Base-by-base conservation (phyloP, 2,888 invertebrate species). In the Ctenicera cuprea region DNA sequence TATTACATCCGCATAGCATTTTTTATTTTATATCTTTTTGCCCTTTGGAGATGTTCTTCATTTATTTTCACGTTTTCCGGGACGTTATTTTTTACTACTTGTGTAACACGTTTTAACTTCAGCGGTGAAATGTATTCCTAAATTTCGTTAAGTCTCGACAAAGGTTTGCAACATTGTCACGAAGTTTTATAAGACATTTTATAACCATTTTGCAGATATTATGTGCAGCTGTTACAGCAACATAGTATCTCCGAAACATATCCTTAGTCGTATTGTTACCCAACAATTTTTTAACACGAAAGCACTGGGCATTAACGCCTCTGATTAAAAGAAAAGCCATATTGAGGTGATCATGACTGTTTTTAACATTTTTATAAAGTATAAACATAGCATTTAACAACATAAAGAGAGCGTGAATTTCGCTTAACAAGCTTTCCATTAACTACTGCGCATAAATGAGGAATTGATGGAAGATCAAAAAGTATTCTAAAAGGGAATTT, bases 1-100 rank as follows among this genome's bases (percentile, higher is more conserved):
- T 75, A 75, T 75, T 66, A 73, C 54, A 63, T 75, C 71, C 59
- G 59, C 37, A 74, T 71, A 74, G 61, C 65, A 74, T 71, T 74
- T 70, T 73, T 65, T 59, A 66, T 70, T 70, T 66, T 71, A 74
- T 67, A 70, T 74, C 61, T 54, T 57, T 71, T 74, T 65, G 54
- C 71, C 66, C 26, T 52, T 74, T 73, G 65, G 62, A 62, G 63
- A 67, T 50, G 61, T 66, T 66, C 30, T 70, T 74, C 66, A 70
- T 74, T 74, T 74, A 71, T 70, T 66, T 74, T 62, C 43, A 66
- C 68, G 63, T 67, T 73, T 68, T 71, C 52, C 48, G 48, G 37
- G 43, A 63, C 45, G 62, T 70, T 70, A 70, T 70, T 63, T 70
- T 70, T 70, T 70, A 63, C 52, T 70, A 63, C 70, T 52, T 70